These are phyloP conservation scores for Vireo griseus DNA, from an alignment of 2,797 vertebrate species.

Conservation along the genomic window DNA sequence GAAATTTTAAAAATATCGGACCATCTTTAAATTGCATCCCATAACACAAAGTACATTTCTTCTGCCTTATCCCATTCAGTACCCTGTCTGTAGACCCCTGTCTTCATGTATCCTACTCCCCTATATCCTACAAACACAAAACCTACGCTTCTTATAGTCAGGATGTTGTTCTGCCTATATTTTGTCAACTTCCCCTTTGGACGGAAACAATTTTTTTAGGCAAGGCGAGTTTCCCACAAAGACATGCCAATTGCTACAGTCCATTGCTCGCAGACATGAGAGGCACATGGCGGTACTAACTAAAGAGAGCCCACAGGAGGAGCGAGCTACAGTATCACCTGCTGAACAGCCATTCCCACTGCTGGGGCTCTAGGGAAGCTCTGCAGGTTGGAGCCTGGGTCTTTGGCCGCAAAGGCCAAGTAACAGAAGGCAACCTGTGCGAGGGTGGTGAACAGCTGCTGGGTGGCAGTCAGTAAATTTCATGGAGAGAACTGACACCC, in stretches of 20 bases:
- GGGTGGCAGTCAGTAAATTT: not conserved
- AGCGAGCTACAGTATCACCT: accelerated
- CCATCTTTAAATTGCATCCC: not conserved
- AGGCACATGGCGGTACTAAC: not conserved
- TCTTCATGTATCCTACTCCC: not conserved
- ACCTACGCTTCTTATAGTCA: not conserved
- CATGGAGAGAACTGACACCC: accelerated
- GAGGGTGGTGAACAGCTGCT: not conserved
- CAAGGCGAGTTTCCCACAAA: not conserved
- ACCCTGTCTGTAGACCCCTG: not conserved
- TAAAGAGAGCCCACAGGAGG: not conserved
- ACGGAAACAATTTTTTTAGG: not conserved
- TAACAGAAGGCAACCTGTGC: not conserved
- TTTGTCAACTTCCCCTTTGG: not conserved
- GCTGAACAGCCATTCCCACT: accelerated
- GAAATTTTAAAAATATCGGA: constrained; percentile 47
- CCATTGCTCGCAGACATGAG: not conserved
- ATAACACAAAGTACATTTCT: not conserved
- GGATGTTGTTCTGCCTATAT: not conserved
- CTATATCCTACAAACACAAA: not conserved
- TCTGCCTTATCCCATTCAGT: not conserved
- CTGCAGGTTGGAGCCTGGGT: accelerated
- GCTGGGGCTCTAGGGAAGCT: not conserved
- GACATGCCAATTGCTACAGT: not conserved
- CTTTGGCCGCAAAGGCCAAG: not conserved